Conservation (phyloP, 1,140 invertebrate species). For the Cherax destructor region DNA sequence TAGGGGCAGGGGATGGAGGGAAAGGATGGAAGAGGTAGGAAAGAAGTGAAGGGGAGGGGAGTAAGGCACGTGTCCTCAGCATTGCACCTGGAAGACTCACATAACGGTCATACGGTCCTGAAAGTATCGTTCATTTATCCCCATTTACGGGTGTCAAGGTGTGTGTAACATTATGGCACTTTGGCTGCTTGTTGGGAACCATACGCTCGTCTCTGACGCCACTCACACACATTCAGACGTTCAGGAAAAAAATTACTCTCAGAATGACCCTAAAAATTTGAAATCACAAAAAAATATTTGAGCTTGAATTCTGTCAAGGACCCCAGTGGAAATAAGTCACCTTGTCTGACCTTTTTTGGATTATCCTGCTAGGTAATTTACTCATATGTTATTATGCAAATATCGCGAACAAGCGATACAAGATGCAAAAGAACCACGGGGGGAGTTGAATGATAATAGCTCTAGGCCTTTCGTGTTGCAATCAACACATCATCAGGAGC, state of each 20-base stretch:
- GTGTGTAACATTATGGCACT: constrained; percentile 33
- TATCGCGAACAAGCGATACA: too few relatives aligned
- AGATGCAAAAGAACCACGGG: too few relatives aligned
- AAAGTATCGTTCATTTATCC: constrained; percentile 31
- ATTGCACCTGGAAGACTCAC: constrained; percentile 63
- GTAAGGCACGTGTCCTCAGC: constrained; percentile 58
- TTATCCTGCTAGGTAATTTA: too few relatives aligned
- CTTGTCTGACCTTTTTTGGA: too few relatives aligned
- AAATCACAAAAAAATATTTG: too few relatives aligned
- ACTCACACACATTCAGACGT: constrained; percentile 39
- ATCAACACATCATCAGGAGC: too few relatives aligned
- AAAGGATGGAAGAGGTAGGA: constrained; percentile 10
- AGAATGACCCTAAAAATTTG: background rate
- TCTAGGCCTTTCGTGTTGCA: too few relatives aligned
- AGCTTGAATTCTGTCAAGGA: too few relatives aligned
- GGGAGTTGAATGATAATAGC: too few relatives aligned
- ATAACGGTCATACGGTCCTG: constrained; percentile 47
- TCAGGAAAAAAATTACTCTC: constrained; percentile 36
- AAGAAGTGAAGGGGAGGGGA: constrained; percentile 14
- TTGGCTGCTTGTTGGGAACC: background rate
- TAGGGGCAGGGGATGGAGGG: constrained; percentile 16
- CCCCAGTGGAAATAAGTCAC: too few relatives aligned
- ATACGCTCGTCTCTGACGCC: background rate
- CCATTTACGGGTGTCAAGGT: background rate
- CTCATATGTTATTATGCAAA: too few relatives aligned